These are phyloP conservation scores for Oncorhynchus gorbuscha DNA, from an alignment of 2,113 vertebrate genomes.

Conservation along the genomic window DNA sequence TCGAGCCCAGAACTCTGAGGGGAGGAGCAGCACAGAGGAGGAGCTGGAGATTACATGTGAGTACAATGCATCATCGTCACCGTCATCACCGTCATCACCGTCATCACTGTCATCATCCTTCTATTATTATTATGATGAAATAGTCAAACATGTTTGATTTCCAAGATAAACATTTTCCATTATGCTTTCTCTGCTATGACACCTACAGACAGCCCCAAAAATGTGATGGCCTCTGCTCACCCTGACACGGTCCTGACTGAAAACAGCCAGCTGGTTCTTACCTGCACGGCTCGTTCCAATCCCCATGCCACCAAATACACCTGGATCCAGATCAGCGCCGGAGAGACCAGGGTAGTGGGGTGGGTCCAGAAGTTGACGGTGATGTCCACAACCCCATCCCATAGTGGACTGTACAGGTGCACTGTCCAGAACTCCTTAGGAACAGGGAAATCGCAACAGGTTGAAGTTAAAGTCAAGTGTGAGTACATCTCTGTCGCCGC, in stretches of 20 bases:
- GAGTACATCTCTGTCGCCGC: conserved; percentile 27
- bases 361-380: neutral
- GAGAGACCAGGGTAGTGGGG: neutral
- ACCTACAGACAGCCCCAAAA: conserved; percentile 55
- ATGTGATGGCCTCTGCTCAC: conserved; percentile 9
- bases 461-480: conserved; percentile 56
- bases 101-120: no score
- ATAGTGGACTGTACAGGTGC: conserved; percentile 58
- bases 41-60: conserved; percentile 56
- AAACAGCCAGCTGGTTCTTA: conserved; percentile 33
- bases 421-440: conserved; percentile 41
- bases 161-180: neutral
- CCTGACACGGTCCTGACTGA: conserved; percentile 18
- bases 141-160: no score
- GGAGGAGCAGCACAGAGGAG: rapidly evolving
- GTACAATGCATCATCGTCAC: neutral
- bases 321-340: conserved; percentile 45
- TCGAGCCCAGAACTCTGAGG: conserved; percentile 24
- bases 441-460: conserved; percentile 7
- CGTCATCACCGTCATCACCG: no score
- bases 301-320: conserved; percentile 20
- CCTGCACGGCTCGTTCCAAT: conserved; percentile 35
- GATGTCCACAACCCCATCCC: conserved; percentile 8
- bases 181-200: neutral
- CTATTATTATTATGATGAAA: no score